Base-by-base conservation (phyloP, 2,888 invertebrate genomes). In the Drosophila hamatofila region DNA sequence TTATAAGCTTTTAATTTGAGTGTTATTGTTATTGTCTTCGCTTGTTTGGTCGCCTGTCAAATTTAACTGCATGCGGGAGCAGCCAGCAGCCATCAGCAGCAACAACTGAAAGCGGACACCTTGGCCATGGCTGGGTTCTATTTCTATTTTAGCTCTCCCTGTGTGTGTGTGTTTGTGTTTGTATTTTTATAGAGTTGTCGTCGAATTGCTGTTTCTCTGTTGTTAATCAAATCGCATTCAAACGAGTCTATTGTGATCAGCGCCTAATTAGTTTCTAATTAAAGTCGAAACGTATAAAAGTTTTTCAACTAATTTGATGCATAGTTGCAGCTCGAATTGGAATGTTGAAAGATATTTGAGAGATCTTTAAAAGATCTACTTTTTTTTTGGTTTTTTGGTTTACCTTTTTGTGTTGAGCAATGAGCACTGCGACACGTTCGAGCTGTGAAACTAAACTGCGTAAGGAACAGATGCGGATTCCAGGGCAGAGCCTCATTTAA, bases 1-100 rank as follows among this genome's bases (percentile, higher is more conserved):
- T 85, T 89, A 85, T 83, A 90, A 83, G 89, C 73, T 83, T 85
- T 90, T 90, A 85, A 85, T 85, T 87, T 81, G 90, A 89, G 85
- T 89, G 82, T 90, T 89, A 87, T 88, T 82, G 88, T 81, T 78
- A 68, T 75, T 79, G 66, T 71, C 66, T 75, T 76, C 41, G 61
- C 74, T 72, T 74, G 74, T 71, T 81, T 77, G 59, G 48, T 71
- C 44, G 68, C 65, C 72, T 80, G 77, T 80, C 72, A 37, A 68
- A 56, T 75, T 60, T 65, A 65, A 65, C 64, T 77, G 83, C 75
- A 79, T 71, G 75, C 82, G 75, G 82, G 75, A 72, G 69, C 73
- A 41, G 23, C 23, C 23, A 33, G 25, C 64, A 41, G 42, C 3
- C 49, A 23, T 21, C 27, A 16, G 8, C 46, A 48, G 11, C 30